A percentile compares a stretch with the other conserved stretches of the same genome.
phyloP scores from a whole-genome alignment of 2,888 invertebrate species.

The Rhamnusium bicolor region DNA sequence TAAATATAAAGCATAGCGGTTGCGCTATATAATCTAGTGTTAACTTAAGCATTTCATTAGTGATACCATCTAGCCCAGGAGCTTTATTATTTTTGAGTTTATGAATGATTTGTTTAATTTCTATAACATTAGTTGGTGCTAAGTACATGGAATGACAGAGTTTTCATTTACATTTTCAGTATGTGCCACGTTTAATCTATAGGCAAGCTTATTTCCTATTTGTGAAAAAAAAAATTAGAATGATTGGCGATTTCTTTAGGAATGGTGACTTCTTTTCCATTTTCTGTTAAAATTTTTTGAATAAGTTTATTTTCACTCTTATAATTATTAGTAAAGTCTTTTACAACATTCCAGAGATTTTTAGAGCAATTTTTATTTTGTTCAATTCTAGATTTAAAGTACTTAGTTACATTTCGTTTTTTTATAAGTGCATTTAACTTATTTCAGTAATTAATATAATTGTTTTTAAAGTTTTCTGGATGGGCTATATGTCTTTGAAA shows the following conservation, averaged over 20 bases:
- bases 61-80: neutral
- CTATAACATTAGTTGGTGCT: neutral
- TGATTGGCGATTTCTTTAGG: neutral
- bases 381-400: too few species aligned
- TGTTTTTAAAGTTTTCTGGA: neutral
- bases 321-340: neutral
- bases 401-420: too few species aligned
- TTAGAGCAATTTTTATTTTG: neutral
- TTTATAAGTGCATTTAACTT: too few species aligned
- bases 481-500: too few species aligned
- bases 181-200: neutral
- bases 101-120: neutral
- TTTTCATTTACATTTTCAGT: neutral
- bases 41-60: neutral
- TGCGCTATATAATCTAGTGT: neutral
- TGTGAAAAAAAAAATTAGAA: neutral
- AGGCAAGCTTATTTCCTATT: neutral
- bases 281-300: neutral
- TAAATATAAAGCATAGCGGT: neutral
- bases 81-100: neutral
- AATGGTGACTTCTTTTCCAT: neutral
- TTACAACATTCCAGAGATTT: neutral
- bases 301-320: neutral
- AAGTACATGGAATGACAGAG: neutral
- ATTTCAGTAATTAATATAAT: neutral